Base-by-base conservation (phyloP, 2,797 vertebrate species). In the Sus cebifrons region DNA sequence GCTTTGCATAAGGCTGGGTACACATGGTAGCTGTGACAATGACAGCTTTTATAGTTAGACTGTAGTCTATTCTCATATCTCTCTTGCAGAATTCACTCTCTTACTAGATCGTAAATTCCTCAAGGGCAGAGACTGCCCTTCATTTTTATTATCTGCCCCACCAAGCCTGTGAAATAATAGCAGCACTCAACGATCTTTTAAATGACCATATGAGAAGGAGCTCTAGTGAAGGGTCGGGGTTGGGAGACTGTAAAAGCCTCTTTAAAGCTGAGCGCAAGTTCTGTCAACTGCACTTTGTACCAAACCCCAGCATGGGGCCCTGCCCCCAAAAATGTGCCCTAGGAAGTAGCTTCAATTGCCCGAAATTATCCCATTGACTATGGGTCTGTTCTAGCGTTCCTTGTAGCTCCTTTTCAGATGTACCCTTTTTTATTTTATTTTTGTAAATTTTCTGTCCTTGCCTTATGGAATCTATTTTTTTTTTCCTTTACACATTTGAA, bases 321-420 rank as follows among this genome's bases (percentile, higher is more conserved):
- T 60, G 52, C 11, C 16, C 6, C 60, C 81, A 77, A 71, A 81
- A 67, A 8, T 0, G 62, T 74, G 36, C 49, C 67, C n/a, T 62
- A 36, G 36, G 32, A 40, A 93, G n/a, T 81, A 68, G 58, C 11
- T 32, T 58, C 75, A 70, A 56, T 87, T 85, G 32, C 23, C 73
- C 68, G 79, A 91, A 62, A 65, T 73, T 94, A 85, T 62, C 18
- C 5, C n/a, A 49, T 49, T 77, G 52, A 75, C 75, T 82, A 0
- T 85, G 74, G 70, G 9, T 86, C 81, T 84, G 89, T 84, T 82
- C 82, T 65, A 58, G n/a, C 75, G 67, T 85, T 93, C 96, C 18
- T 56, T 49, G 44, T 56, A 88, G 60, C 15, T 85, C 60, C 64
- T 60, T 85, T 71, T 93, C n/a, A 90, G 94, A 84, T 40, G 52